A percentile compares a stretch with the other conserved stretches of the same genome.
Conservation (phyloP, 1,140 invertebrate species). For the Magallana ariakensis region DNA sequence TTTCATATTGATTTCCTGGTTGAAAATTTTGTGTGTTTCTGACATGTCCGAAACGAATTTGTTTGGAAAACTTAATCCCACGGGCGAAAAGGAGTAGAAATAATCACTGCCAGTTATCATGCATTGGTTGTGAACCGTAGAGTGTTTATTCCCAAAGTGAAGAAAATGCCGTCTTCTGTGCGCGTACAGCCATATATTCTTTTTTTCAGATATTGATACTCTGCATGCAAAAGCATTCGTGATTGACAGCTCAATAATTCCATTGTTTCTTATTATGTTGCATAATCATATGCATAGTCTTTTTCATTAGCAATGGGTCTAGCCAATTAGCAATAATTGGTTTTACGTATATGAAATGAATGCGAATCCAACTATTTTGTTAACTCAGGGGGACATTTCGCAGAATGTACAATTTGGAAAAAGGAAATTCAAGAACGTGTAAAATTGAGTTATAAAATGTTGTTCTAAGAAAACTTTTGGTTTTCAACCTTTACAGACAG, state of each 20-base stretch:
- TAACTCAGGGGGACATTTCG: no score
- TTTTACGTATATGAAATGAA: no score
- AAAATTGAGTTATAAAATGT: no score
- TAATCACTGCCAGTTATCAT: conserved; percentile 19
- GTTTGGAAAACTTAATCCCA: conserved; percentile 16
- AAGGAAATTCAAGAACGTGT: no score
- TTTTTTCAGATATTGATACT: neutral
- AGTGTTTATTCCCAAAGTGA: conserved; percentile 36
- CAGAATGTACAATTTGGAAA: no score
- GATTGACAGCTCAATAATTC: neutral
- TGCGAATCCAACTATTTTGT: no score
- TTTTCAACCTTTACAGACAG: no score
- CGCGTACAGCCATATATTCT: neutral
- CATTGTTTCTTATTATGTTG: neutral
- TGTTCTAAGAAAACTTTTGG: no score
- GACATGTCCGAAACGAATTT: conserved; percentile 9
- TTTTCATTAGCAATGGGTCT: no score
- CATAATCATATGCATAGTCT: no score
- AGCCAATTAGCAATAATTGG: no score
- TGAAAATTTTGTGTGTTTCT: conserved; percentile 17
- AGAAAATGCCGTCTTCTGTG: neutral
- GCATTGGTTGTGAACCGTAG: neutral
- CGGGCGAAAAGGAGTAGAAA: neutral
- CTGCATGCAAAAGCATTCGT: neutral
- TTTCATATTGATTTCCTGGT: conserved; percentile 4